Evolutionary conservation across 2,113 vertebrate species (phyloP).

Genomic region (Acanthisitta chloris): DNA sequence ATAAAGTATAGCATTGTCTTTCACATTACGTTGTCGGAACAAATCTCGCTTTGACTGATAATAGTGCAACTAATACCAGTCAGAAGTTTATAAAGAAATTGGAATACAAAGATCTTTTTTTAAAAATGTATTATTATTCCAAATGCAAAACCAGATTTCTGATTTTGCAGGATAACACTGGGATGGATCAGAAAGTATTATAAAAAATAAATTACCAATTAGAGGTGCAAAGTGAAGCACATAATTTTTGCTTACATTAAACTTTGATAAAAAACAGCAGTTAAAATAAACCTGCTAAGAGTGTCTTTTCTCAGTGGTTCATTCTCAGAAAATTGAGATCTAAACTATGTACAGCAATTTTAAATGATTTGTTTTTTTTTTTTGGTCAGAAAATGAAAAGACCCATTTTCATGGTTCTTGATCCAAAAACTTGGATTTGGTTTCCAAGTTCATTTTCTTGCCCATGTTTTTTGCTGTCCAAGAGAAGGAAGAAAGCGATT

Average conservation of each 20-base stretch:
- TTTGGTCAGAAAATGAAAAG: not conserved
- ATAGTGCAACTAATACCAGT: not conserved
- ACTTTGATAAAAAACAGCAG: not conserved
- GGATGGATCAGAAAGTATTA: not conserved
- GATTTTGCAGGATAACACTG: not conserved
- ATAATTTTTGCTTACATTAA: not conserved
- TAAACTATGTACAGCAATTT: not conserved
- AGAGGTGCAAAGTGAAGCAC: not conserved
- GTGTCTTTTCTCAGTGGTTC: not conserved
- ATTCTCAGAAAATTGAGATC: not conserved
- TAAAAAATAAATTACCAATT: not conserved
- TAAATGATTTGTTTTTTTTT: not conserved
- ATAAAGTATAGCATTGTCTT: not conserved
- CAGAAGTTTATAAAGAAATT: not conserved
- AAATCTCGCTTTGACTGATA: not conserved
- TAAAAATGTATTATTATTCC: not conserved
- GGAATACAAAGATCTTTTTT: not conserved
- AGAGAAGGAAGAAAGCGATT: not conserved
- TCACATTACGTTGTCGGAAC: not conserved
- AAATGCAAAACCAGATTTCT: not conserved
- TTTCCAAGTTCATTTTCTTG: not conserved
- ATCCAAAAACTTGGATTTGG: accelerated
- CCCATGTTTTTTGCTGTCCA: not conserved
- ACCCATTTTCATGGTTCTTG: not conserved
- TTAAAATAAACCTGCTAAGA: not conserved